Conservation (phyloP, 2,888 invertebrate species). For the Drosophila antonietae region DNA sequence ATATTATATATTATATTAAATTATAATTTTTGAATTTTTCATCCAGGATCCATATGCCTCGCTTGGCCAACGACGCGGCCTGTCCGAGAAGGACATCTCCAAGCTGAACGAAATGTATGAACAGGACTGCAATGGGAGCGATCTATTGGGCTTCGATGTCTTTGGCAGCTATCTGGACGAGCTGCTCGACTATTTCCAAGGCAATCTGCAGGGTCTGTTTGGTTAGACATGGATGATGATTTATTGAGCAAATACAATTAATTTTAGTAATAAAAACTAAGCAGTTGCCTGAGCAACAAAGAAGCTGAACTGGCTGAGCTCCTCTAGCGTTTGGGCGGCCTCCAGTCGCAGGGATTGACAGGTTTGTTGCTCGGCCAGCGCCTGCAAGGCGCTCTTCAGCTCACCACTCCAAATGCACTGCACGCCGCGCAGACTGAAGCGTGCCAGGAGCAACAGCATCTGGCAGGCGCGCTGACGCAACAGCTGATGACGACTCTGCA, state of each 20-base stretch:
- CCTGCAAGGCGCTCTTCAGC: slow-evolving; percentile 78
- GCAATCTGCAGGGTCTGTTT: slow-evolving; percentile 60
- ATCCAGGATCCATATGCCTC: slow-evolving; percentile 84
- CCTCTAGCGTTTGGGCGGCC: slow-evolving; percentile 82
- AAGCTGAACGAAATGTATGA: slow-evolving; percentile 86
- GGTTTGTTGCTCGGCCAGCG: slow-evolving; percentile 75
- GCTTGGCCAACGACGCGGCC: slow-evolving; percentile 86
- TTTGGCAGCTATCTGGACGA: slow-evolving; percentile 73
- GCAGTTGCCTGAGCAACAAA: slow-evolving; percentile 53
- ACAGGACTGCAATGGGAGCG: slow-evolving; percentile 76
- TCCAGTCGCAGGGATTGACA: slow-evolving; percentile 77
- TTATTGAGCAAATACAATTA: slow-evolving; percentile 22
- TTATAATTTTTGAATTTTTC: neutral
- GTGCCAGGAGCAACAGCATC: slow-evolving; percentile 89
- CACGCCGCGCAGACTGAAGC: slow-evolving; percentile 88
- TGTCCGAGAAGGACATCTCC: slow-evolving; percentile 85
- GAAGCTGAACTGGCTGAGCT: slow-evolving; percentile 83
- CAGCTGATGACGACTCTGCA: slow-evolving; percentile 86
- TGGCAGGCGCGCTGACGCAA: slow-evolving; percentile 89
- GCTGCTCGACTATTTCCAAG: slow-evolving; percentile 74
- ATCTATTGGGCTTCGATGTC: slow-evolving; percentile 67
- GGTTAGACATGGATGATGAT: slow-evolving; percentile 46
- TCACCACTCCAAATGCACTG: slow-evolving; percentile 82
- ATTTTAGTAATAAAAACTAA: slow-evolving; percentile 22
- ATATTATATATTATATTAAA: too few relatives aligned